Evolutionary conservation across 2,888 invertebrate species (phyloP).

Genomic region (Callimorpha dominula): DNA sequence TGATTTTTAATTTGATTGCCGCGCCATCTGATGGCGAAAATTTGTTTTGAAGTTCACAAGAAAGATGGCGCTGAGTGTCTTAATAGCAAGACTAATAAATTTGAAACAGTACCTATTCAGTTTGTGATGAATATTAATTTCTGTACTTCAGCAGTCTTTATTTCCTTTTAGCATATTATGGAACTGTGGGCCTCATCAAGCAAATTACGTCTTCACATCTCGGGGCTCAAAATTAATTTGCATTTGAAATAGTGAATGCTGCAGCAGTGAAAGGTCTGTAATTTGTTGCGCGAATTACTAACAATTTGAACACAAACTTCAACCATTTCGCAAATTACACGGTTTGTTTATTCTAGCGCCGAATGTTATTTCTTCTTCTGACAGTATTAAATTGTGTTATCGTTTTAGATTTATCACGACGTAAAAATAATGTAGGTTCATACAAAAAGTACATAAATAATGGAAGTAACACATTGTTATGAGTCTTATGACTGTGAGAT

Average conservation of each 20-base stretch:
- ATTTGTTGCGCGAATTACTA: slow-evolving; percentile 45
- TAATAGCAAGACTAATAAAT: slow-evolving; percentile 19
- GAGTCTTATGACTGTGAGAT: too few relatives aligned
- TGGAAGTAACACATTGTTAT: too few relatives aligned
- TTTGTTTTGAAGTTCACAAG: slow-evolving; percentile 12
- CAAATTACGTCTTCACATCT: slow-evolving; percentile 64
- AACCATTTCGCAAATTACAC: slow-evolving; percentile 33
- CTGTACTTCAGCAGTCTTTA: slow-evolving; percentile 51
- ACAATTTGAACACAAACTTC: slow-evolving; percentile 41
- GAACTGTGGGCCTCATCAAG: slow-evolving; percentile 58
- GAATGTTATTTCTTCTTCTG: background rate
- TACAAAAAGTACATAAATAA: too few relatives aligned
- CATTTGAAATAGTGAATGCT: slow-evolving; percentile 64
- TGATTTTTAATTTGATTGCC: slow-evolving; percentile 28
- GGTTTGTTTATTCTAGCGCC: slow-evolving; percentile 18
- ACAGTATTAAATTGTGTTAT: background rate
- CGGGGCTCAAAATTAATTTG: slow-evolving; percentile 60
- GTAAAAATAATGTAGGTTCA: background rate
- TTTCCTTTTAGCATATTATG: slow-evolving; percentile 55
- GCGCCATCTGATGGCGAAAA: slow-evolving; percentile 54
- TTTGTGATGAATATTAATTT: slow-evolving; percentile 59
- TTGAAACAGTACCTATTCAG: slow-evolving; percentile 39
- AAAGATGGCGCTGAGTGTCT: slow-evolving; percentile 55
- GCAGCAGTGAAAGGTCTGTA: slow-evolving; percentile 56
- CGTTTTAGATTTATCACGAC: background rate